Evolutionary conservation across 2,797 vertebrate species (phyloP).

Genomic region (Tolypeutes matacus): DNA sequence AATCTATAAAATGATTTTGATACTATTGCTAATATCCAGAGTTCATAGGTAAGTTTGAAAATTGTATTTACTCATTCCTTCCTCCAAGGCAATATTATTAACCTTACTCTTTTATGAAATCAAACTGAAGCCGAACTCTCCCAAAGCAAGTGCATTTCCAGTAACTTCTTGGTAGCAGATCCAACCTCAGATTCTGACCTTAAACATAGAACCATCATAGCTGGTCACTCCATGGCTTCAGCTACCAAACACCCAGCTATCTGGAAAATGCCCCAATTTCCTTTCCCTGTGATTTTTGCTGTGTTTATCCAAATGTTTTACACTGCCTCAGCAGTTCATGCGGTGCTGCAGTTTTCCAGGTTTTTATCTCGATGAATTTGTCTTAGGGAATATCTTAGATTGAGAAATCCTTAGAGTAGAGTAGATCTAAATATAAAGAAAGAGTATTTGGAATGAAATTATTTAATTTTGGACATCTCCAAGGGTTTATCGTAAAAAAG

Average conservation of each 20-base stretch:
- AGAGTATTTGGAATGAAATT: neutral
- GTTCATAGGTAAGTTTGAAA: conserved; percentile 31
- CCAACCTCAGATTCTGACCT: neutral
- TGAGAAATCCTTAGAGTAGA: neutral
- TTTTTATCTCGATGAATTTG: neutral
- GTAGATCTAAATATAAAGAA: neutral
- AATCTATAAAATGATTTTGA: neutral
- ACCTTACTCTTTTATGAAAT: neutral
- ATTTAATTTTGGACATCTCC: neutral
- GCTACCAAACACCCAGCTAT: neutral
- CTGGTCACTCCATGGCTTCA: neutral
- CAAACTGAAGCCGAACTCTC: neutral
- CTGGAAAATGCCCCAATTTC: neutral
- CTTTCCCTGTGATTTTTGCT: conserved; percentile 45
- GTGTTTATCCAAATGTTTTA: conserved; percentile 16
- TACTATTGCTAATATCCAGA: neutral
- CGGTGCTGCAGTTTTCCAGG: neutral
- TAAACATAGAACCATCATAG: neutral
- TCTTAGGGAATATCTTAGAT: conserved; percentile 21
- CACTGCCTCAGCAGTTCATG: neutral
- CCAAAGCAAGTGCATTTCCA: neutral
- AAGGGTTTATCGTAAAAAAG: neutral
- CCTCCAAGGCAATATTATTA: neutral
- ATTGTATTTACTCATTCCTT: neutral
- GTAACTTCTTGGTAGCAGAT: neutral